phyloP scores from a whole-genome alignment of 2,888 invertebrate genomes.

The Leptarthrus brevirostris region DNA sequence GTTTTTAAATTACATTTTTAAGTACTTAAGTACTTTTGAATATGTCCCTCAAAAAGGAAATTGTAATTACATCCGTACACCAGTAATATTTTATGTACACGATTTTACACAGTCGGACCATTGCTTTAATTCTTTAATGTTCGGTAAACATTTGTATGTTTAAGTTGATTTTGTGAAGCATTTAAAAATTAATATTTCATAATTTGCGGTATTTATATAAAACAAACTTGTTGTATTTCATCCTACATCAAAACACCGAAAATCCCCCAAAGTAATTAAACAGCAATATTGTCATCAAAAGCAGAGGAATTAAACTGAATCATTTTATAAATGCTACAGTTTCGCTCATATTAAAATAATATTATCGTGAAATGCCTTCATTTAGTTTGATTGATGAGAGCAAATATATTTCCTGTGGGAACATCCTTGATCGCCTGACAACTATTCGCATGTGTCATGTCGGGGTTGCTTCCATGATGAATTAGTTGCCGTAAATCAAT shows the following conservation, averaged over 20 bases:
- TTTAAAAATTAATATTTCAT: not conserved
- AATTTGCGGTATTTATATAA: not conserved
- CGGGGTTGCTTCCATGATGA: constrained; percentile 30
- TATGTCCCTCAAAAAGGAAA: no score
- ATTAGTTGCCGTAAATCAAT: constrained; percentile 33
- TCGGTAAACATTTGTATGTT: no score
- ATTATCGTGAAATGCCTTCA: constrained; percentile 29
- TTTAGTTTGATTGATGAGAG: constrained; percentile 31
- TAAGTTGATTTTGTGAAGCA: no score
- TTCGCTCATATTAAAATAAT: constrained; percentile 21
- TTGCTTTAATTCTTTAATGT: no score
- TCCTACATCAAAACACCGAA: not conserved
- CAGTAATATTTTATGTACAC: no score
- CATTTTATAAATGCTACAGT: constrained; percentile 6
- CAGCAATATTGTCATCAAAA: constrained; percentile 15
- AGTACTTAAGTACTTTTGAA: no score
- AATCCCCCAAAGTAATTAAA: constrained; percentile 8
- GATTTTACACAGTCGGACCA: no score
- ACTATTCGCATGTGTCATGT: constrained; percentile 29
- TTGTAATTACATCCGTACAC: no score
- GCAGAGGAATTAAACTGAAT: constrained; percentile 20
- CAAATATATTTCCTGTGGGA: not conserved
- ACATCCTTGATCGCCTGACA: constrained; percentile 16
- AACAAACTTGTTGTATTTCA: not conserved
- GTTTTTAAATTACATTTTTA: no score